Evolutionary conservation across 2,113 vertebrate species (phyloP).

Genomic region (Cyprinodon brontotheroides): DNA sequence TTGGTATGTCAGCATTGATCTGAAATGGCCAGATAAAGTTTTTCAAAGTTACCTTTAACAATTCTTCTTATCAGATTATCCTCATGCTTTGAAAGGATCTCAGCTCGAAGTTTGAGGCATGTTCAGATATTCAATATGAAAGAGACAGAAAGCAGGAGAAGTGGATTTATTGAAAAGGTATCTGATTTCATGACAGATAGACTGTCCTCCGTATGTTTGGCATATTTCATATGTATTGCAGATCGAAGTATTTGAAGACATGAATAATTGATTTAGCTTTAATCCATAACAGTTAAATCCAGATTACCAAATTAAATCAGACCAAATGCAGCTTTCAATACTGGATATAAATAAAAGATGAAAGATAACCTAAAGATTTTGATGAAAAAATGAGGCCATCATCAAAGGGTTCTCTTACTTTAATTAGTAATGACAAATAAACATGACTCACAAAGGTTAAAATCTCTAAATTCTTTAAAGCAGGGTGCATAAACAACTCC

Average conservation of each 20-base stretch:
- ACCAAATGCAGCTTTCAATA: slow-evolving; percentile 57
- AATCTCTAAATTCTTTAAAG: slow-evolving; percentile 39
- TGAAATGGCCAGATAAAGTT: slow-evolving; percentile 21
- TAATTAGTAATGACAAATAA: slow-evolving; percentile 75
- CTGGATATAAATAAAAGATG: slow-evolving; percentile 64
- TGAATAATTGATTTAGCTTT: slow-evolving; percentile 74
- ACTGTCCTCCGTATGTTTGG: slow-evolving; percentile 32
- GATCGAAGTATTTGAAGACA: slow-evolving; percentile 66
- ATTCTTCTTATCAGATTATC: slow-evolving; percentile 39
- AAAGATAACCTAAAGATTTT: slow-evolving; percentile 71
- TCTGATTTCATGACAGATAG: slow-evolving; percentile 51
- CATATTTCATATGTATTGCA: slow-evolving; percentile 44
- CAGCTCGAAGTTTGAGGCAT: slow-evolving; percentile 13
- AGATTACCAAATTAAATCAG: slow-evolving; percentile 67
- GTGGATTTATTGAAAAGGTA: slow-evolving; percentile 54
- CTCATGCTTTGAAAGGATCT: slow-evolving; percentile 31
- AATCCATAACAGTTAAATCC: slow-evolving; percentile 66
- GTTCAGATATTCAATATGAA: slow-evolving; percentile 43
- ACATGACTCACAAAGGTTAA: slow-evolving; percentile 46
- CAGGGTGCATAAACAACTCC: slow-evolving; percentile 41
- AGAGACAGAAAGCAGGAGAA: slow-evolving; percentile 23
- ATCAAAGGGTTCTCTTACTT: slow-evolving; percentile 70
- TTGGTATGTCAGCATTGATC: slow-evolving; percentile 6
- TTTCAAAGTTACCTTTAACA: slow-evolving; percentile 41
- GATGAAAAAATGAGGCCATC: slow-evolving; percentile 71